Evolutionary conservation across 2,888 invertebrate genomes (phyloP).

Genomic region (Parnassius glacialis): DNA sequence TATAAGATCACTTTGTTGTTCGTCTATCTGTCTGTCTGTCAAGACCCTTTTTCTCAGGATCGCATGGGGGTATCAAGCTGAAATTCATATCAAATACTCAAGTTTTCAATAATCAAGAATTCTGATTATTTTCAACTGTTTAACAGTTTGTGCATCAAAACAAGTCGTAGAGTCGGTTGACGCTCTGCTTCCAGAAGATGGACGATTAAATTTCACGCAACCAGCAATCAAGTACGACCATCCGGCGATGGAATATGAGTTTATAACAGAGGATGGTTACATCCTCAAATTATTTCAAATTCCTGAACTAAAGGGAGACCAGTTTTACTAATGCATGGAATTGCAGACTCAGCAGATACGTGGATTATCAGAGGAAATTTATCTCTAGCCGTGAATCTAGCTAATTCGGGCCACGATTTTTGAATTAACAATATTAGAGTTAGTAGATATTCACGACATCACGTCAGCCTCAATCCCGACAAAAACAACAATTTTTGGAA

Average conservation of each 20-base stretch:
- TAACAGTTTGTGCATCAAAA: not conserved
- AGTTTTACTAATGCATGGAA: constrained; percentile 56
- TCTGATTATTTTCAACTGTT: not conserved
- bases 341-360: constrained; percentile 52
- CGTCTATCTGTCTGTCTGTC: no score
- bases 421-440: constrained; percentile 79
- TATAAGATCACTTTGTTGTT: no score
- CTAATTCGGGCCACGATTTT: constrained; percentile 78
- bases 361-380: constrained; percentile 53
- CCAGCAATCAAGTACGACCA: constrained; percentile 34
- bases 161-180: not conserved
- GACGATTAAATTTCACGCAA: constrained; percentile 29
- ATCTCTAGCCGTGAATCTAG: constrained; percentile 59
- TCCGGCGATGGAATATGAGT: constrained; percentile 30
- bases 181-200: constrained; percentile 22
- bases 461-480: constrained; percentile 64
- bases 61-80: no score
- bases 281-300: constrained; percentile 38
- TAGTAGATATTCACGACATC: constrained; percentile 81
- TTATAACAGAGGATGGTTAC: constrained; percentile 41
- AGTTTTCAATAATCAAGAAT: no score
- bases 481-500: constrained; percentile 71
- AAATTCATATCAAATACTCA: no score
- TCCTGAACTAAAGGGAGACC: constrained; percentile 42
- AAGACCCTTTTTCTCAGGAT: no score